Percentiles rank a stretch among this genome's conserved stretches.
Evolutionary conservation across 2,797 vertebrate genomes (phyloP).

Genomic region (Mus spretus): DNA sequence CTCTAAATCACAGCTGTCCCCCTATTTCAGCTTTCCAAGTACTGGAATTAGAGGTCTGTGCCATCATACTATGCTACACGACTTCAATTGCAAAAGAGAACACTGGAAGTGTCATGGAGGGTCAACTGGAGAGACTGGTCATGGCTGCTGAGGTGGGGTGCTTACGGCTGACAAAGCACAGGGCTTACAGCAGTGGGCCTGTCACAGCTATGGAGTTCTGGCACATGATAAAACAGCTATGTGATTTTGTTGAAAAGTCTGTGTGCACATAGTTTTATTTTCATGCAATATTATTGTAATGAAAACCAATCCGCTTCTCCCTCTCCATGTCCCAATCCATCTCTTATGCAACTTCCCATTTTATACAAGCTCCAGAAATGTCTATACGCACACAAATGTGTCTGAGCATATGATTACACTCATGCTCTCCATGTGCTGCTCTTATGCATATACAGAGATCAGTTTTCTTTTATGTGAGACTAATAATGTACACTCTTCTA

Average conservation of each 20-base stretch:
- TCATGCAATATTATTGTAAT: not conserved
- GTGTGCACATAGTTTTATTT: not conserved
- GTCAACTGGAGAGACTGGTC: not conserved
- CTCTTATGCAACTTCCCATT: not conserved
- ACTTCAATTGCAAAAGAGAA: not conserved
- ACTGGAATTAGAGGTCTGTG: not conserved
- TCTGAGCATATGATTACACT: not conserved
- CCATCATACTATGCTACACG: not conserved
- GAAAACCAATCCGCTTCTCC: not conserved
- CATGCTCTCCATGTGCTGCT: not conserved
- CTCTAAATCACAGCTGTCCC: not conserved
- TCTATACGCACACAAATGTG: not conserved
- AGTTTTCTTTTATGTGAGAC: not conserved
- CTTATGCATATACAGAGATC: not conserved
- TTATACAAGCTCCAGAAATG: not conserved
- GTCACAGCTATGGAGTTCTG: not conserved
- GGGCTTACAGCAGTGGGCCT: not conserved
- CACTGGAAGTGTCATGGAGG: not conserved
- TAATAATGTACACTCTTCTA: not conserved
- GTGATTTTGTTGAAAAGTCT: not conserved
- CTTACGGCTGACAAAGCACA: not conserved
- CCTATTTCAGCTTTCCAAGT: not conserved
- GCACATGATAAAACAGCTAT: not conserved
- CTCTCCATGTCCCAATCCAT: not conserved
- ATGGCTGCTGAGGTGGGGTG: not conserved